A percentile compares a stretch with the other conserved stretches of the same genome.
Evolutionary conservation across 2,888 invertebrate species (phyloP).

Genomic region (Nemotelus nigrinus): DNA sequence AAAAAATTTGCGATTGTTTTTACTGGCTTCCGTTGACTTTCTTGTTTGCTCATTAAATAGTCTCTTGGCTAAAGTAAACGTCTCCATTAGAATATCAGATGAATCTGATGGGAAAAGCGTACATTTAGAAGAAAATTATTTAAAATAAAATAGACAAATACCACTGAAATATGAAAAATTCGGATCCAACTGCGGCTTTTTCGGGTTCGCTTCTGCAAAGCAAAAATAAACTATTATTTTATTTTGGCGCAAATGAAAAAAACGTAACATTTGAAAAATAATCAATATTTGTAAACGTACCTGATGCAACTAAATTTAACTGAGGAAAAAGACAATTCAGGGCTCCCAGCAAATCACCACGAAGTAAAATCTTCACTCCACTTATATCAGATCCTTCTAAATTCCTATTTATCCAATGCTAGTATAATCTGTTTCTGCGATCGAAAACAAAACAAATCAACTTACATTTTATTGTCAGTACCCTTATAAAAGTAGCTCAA

Average conservation of each 20-base stretch:
- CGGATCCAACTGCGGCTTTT: slow-evolving; percentile 42
- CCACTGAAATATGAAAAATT: slow-evolving; percentile 48
- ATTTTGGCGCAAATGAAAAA: neutral
- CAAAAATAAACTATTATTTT: too few species aligned
- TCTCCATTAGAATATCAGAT: slow-evolving; percentile 18
- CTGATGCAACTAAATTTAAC: slow-evolving; percentile 45
- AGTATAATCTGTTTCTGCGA: neutral
- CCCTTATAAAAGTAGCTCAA: slow-evolving; percentile 32
- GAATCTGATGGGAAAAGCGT: neutral
- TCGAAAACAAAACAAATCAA: neutral
- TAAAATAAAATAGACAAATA: slow-evolving; percentile 13
- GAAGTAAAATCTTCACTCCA: slow-evolving; percentile 47
- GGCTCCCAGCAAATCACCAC: slow-evolving; percentile 50
- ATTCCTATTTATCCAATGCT: slow-evolving; percentile 9
- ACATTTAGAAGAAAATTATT: neutral
- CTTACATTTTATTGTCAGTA: slow-evolving; percentile 33
- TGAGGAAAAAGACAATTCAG: slow-evolving; percentile 49
- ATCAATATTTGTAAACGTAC: slow-evolving; percentile 33
- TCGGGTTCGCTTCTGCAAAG: slow-evolving; percentile 39
- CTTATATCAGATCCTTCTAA: slow-evolving; percentile 35
- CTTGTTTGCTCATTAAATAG: slow-evolving; percentile 10
- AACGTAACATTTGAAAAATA: neutral
- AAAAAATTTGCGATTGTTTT: neutral
- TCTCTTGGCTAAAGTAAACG: slow-evolving; percentile 12
- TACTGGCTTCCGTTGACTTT: neutral